These are phyloP conservation scores for Nanorana parkeri DNA, from an alignment of 2,113 vertebrate genomes.

Conservation along the genomic window DNA sequence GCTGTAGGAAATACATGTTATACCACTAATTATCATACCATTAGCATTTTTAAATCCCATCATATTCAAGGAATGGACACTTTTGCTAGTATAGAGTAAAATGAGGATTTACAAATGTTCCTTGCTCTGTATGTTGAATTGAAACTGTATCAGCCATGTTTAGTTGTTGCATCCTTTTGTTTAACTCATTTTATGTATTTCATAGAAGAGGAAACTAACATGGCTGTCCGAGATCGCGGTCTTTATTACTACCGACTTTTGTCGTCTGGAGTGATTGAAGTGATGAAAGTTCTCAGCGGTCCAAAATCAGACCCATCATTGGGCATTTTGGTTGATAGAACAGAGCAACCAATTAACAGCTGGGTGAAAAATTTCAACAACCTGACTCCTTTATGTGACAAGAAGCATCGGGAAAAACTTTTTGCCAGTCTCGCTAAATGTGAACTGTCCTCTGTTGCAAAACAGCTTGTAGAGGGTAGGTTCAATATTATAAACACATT, in stretches of 20 bases:
- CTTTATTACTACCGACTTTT: conserved; percentile 92
- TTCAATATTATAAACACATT: background rate
- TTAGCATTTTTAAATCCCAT: too few relatives aligned
- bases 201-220: conserved; percentile 90
- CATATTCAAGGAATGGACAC: too few relatives aligned
- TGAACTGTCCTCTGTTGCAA: background rate
- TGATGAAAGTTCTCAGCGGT: conserved; percentile 78
- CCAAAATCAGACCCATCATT: conserved; percentile 88
- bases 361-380: conserved; percentile 90
- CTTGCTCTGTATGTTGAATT: too few relatives aligned
- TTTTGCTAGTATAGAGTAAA: too few relatives aligned
- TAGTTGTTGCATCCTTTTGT: too few relatives aligned
- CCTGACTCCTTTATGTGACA: conserved; percentile 77
- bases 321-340: conserved; percentile 82
- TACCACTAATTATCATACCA: too few relatives aligned
- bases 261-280: conserved; percentile 80
- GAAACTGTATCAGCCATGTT: too few relatives aligned
- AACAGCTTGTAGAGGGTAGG: conserved; percentile 30
- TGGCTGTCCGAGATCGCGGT: conserved; percentile 89
- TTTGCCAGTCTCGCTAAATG: conserved; percentile 58
- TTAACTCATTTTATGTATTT: background rate
- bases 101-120: too few relatives aligned
- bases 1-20: too few relatives aligned
- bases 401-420: conserved; percentile 66
- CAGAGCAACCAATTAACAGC: conserved; percentile 77